Conservation (phyloP, 2,888 invertebrate species). For the Epinotia ramella region DNA sequence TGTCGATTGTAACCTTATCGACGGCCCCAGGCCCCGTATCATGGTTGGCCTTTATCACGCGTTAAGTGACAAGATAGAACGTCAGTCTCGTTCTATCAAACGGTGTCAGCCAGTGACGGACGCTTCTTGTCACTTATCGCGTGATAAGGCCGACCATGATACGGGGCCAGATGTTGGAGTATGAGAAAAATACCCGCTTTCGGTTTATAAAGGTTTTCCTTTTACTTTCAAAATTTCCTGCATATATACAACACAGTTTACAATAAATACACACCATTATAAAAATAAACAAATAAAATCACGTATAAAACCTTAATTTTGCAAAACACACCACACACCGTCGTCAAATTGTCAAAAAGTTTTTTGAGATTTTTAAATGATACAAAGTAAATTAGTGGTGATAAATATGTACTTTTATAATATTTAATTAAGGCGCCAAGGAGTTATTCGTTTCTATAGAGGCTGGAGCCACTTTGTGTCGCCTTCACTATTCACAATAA, state of each 20-base stretch:
- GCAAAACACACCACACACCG: slow-evolving; percentile 41
- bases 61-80: too few species aligned
- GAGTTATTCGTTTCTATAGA: background rate
- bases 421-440: background rate
- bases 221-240: slow-evolving; percentile 45
- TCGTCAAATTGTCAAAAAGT: slow-evolving; percentile 11
- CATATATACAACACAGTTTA: slow-evolving; percentile 22
- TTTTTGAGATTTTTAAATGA: slow-evolving; percentile 19
- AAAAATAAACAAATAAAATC: slow-evolving; percentile 36
- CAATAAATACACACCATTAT: slow-evolving; percentile 39
- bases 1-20: too few species aligned
- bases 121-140: too few species aligned
- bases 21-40: too few species aligned
- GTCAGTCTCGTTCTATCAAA: too few species aligned
- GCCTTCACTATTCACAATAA: background rate
- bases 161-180: background rate
- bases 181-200: slow-evolving; percentile 7
- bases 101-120: too few species aligned
- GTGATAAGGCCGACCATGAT: too few species aligned
- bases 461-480: background rate
- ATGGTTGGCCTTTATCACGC: too few species aligned
- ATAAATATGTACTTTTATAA: background rate
- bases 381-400: background rate
- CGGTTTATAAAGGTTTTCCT: background rate
- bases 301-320: slow-evolving; percentile 32